These are phyloP conservation scores for Momotus momota DNA, from an alignment of 2,797 vertebrate species.

Conservation along the genomic window DNA sequence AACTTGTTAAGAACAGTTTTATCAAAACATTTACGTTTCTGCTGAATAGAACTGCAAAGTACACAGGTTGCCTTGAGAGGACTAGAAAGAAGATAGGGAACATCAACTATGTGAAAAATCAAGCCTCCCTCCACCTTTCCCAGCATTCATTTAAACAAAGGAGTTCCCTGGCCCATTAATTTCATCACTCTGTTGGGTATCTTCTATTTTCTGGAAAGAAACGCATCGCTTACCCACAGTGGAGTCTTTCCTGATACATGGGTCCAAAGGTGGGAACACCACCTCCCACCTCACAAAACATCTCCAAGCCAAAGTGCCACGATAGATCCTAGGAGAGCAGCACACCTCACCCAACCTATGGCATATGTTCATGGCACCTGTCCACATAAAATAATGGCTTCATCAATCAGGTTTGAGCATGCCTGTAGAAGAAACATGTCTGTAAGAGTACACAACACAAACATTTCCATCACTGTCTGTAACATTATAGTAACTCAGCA, in stretches of 20 bases:
- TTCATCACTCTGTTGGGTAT: neutral
- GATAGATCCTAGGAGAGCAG: neutral
- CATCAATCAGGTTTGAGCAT: neutral
- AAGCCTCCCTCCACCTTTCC: neutral
- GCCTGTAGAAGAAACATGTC: neutral
- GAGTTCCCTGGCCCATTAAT: neutral
- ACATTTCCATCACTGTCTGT: neutral
- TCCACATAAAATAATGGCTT: neutral
- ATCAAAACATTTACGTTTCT: conserved; percentile 78
- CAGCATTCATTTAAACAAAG: conserved; percentile 27
- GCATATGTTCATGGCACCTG: neutral
- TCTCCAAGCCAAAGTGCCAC: neutral
- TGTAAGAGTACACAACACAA: neutral
- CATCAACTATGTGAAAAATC: conserved; percentile 34
- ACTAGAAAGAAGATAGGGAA: conserved; percentile 29
- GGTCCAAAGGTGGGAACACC: neutral
- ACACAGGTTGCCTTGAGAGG: conserved; percentile 54
- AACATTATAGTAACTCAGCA: neutral
- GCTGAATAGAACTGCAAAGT: conserved; percentile 57
- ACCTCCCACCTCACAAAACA: neutral
- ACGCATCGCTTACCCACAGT: neutral
- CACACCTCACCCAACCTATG: neutral
- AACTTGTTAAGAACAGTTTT: conserved; percentile 51
- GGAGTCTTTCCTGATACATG: neutral
- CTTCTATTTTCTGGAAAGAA: neutral